Evolutionary conservation across 2,113 vertebrate genomes (phyloP).

Genomic region (Malurus melanocephalus): DNA sequence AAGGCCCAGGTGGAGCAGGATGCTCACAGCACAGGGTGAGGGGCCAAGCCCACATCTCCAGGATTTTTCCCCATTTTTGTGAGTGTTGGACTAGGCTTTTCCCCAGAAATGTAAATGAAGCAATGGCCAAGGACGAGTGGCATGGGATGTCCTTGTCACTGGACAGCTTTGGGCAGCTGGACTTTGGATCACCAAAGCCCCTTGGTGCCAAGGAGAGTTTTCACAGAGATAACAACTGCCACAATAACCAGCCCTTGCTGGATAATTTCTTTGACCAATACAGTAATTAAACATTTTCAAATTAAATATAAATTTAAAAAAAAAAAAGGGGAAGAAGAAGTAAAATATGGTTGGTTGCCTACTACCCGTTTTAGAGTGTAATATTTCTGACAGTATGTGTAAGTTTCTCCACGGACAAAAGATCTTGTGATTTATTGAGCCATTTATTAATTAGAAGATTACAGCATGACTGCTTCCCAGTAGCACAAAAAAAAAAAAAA

Average conservation of each 20-base stretch:
- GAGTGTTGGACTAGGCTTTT: background rate
- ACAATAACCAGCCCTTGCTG: background rate
- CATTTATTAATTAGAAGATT: slow-evolving; percentile 60
- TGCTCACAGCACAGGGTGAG: background rate
- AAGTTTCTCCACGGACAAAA: slow-evolving; percentile 44
- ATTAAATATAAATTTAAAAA: background rate
- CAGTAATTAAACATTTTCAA: background rate
- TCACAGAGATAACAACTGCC: background rate
- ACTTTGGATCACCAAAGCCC: background rate
- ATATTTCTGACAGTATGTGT: slow-evolving; percentile 34
- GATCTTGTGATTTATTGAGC: slow-evolving; percentile 24
- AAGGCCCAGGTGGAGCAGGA: background rate
- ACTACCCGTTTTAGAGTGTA: background rate
- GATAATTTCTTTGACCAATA: slow-evolving; percentile 10
- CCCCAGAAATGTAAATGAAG: background rate
- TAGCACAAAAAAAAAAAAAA: background rate
- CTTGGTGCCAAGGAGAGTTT: background rate
- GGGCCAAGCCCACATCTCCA: background rate
- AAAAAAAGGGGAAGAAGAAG: background rate
- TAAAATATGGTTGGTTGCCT: slow-evolving; percentile 15
- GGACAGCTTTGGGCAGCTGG: background rate
- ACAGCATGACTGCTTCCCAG: slow-evolving; percentile 14
- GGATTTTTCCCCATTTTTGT: background rate
- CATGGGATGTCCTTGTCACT: background rate
- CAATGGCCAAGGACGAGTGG: accelerated